Percentiles rank a stretch among this genome's conserved stretches.
Conservation (phyloP, 2,113 vertebrate genomes). For the Phalacrocorax brasilianus region DNA sequence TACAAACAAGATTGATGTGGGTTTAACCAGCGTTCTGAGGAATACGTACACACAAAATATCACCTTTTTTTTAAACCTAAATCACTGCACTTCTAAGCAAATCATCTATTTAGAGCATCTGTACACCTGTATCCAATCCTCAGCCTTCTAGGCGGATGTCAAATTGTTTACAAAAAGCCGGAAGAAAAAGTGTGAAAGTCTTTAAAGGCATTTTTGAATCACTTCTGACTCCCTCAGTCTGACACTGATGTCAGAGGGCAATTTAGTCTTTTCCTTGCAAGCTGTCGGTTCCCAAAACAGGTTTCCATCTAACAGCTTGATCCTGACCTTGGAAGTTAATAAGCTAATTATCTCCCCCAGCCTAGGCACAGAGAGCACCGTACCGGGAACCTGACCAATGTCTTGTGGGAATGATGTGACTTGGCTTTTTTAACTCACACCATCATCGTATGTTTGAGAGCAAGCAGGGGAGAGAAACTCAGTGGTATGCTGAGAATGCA, state of each 20-base stretch:
- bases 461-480: neutral
- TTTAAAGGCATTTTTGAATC: neutral
- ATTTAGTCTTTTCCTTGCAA: conserved; percentile 16
- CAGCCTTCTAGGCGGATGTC: neutral
- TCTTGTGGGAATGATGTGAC: neutral
- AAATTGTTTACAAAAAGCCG: conserved; percentile 18
- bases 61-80: neutral
- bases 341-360: neutral
- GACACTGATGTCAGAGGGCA: neutral
- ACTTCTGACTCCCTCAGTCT: neutral
- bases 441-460: neutral
- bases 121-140: neutral
- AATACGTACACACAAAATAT: neutral
- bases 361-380: neutral
- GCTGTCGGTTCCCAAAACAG: neutral
- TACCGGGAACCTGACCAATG: neutral
- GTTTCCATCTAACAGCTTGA: neutral
- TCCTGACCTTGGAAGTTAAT: neutral
- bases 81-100: conserved; percentile 27
- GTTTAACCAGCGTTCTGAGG: neutral
- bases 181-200: neutral
- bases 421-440: neutral
- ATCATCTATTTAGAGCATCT: conserved; percentile 40
- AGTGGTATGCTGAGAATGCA: neutral
- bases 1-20: neutral